A percentile compares a stretch with the other conserved stretches of the same genome.
phyloP scores from a whole-genome alignment of 1,140 invertebrate species.

The Drosophila kohkoa region DNA sequence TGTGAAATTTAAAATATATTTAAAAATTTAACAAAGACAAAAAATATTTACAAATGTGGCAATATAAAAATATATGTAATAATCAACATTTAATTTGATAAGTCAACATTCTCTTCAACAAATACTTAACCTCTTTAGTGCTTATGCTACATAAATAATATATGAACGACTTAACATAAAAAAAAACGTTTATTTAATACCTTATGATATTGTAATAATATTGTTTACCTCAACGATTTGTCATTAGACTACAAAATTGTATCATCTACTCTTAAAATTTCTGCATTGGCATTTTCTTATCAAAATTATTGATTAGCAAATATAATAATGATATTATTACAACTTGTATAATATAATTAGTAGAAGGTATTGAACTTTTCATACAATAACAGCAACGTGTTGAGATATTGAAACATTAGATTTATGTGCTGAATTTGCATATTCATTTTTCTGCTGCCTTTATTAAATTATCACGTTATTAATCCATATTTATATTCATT shows the following conservation, averaged over 20 bases:
- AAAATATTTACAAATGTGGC: too few relatives aligned
- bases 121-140: not conserved
- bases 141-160: not conserved
- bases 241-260: too few relatives aligned
- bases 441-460: conserved; percentile 4
- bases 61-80: too few relatives aligned
- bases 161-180: not conserved
- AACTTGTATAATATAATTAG: not conserved
- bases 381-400: not conserved
- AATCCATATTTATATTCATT: conserved; percentile 25
- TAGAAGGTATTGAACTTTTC: conserved; percentile 24
- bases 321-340: not conserved
- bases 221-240: too few relatives aligned
- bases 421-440: conserved; percentile 21
- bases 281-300: not conserved
- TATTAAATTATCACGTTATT: conserved; percentile 36
- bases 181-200: not conserved
- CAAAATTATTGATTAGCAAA: conserved; percentile 26
- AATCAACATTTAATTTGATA: too few relatives aligned
- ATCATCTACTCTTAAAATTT: not conserved
- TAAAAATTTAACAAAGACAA: too few relatives aligned
- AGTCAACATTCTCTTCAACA: too few relatives aligned
- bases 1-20: too few relatives aligned
- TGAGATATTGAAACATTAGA: not conserved
- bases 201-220: not conserved